Evolutionary conservation across 2,888 invertebrate species (phyloP).

Genomic region (Rhagophthalmus giganteus): DNA sequence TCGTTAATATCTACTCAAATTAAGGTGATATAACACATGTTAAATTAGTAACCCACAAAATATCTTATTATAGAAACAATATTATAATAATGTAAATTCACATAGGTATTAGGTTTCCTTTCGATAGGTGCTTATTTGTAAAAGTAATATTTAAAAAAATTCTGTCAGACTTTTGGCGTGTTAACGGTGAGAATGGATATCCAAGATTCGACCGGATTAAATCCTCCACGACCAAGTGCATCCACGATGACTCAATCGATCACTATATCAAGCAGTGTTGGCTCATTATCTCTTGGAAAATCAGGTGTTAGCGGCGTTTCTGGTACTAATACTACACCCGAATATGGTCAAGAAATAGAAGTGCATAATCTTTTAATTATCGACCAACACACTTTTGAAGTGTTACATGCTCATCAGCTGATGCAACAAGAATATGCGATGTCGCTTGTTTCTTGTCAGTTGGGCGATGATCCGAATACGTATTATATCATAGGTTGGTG

Average conservation of each 20-base stretch:
- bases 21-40: too few species aligned
- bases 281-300: slow-evolving; percentile 56
- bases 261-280: slow-evolving; percentile 61
- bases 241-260: slow-evolving; percentile 74
- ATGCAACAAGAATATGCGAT: slow-evolving; percentile 88
- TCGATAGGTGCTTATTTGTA: too few species aligned
- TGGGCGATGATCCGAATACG: slow-evolving; percentile 87
- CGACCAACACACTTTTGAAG: slow-evolving; percentile 97
- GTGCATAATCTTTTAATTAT: slow-evolving; percentile 87
- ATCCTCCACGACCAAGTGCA: slow-evolving; percentile 71
- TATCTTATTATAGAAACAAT: too few species aligned
- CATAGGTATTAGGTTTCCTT: too few species aligned
- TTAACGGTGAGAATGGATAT: slow-evolving; percentile 88
- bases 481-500: slow-evolving; percentile 96
- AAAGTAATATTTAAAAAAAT: too few species aligned
- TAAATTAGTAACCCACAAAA: too few species aligned
- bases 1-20: too few species aligned
- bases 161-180: slow-evolving; percentile 84
- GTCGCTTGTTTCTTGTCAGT: slow-evolving; percentile 84
- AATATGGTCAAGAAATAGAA: slow-evolving; percentile 84
- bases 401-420: slow-evolving; percentile 92
- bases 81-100: too few species aligned
- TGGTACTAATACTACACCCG: slow-evolving; percentile 51
- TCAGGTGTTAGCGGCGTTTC: slow-evolving; percentile 56
- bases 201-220: slow-evolving; percentile 73